Evolutionary conservation across 2,797 vertebrate genomes (phyloP).

Genomic region (Kryptopterus vitreolus): DNA sequence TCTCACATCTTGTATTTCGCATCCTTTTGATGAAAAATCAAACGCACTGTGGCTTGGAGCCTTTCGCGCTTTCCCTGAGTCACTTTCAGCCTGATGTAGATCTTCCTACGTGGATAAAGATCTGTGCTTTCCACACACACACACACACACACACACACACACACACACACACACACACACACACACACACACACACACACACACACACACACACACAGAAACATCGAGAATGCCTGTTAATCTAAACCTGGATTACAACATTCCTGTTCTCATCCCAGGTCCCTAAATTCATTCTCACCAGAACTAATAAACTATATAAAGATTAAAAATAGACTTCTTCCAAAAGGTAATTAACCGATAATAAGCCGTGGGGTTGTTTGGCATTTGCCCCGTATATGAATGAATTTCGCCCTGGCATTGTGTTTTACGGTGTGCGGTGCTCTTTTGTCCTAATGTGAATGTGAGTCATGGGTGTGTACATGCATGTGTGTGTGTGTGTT

Average conservation of each 20-base stretch:
- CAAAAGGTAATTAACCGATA: neutral
- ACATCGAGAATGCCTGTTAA: no score
- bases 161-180: no score
- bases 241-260: no score
- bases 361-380: neutral
- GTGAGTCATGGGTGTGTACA: slow-evolving; percentile 51
- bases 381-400: neutral
- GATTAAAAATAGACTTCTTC: slow-evolving; percentile 8
- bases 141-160: no score
- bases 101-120: neutral
- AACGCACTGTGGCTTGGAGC: neutral
- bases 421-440: slow-evolving; percentile 23
- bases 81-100: neutral
- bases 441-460: slow-evolving; percentile 34
- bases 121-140: neutral
- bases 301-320: no score
- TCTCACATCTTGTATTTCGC: slow-evolving; percentile 18
- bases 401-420: neutral
- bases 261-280: neutral
- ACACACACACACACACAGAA: no score
- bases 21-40: slow-evolving; percentile 15
- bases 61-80: neutral
- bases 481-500: slow-evolving; percentile 36
- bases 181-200: no score
- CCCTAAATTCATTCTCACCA: neutral